Percentiles rank a stretch among this genome's conserved stretches.
These are phyloP conservation scores for Potamilus streckersoni DNA, from an alignment of 1,140 invertebrate genomes.

Conservation along the genomic window DNA sequence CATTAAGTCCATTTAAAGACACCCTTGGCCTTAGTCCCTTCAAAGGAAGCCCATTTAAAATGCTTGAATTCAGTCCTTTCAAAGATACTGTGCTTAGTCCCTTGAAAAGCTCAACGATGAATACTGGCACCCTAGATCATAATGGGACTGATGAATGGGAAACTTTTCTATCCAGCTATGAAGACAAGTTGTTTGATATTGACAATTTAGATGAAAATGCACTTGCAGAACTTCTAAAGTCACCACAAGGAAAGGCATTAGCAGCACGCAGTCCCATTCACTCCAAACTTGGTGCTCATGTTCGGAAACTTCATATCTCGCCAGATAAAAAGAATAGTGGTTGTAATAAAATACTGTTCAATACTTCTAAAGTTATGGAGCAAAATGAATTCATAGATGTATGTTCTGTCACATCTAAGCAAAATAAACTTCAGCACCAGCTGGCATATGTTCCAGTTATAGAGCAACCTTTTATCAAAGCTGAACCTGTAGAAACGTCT, in stretches of 20 bases:
- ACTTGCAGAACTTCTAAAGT: constrained; percentile 23
- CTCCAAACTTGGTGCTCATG: not conserved
- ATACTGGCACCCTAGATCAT: constrained; percentile 20
- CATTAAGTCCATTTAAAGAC: too few relatives aligned
- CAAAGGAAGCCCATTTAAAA: too few relatives aligned
- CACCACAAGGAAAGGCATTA: constrained; percentile 23
- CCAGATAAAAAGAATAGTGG: constrained; percentile 15
- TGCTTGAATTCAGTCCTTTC: constrained; percentile 22
- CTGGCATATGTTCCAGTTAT: too few relatives aligned
- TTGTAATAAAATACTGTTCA: not conserved
- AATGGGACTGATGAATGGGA: constrained; percentile 14
- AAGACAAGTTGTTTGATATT: constrained; percentile 31
- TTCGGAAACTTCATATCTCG: constrained; percentile 19
- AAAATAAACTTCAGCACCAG: too few relatives aligned
- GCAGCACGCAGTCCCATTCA: constrained; percentile 12
- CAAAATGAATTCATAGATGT: too few relatives aligned
- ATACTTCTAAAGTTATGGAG: too few relatives aligned
- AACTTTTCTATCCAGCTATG: constrained; percentile 22
- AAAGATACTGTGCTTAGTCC: constrained; percentile 28
- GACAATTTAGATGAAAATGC: constrained; percentile 2
- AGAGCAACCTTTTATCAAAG: too few relatives aligned
- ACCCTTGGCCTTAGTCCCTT: too few relatives aligned
- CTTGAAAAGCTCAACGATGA: constrained; percentile 22
- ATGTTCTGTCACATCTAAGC: too few relatives aligned
- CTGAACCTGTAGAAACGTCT: too few relatives aligned